These are phyloP conservation scores for Hexactinellida sp. DNA, from an alignment of 37 sponge, comb jelly and placozoan species.

Conservation along the genomic window DNA sequence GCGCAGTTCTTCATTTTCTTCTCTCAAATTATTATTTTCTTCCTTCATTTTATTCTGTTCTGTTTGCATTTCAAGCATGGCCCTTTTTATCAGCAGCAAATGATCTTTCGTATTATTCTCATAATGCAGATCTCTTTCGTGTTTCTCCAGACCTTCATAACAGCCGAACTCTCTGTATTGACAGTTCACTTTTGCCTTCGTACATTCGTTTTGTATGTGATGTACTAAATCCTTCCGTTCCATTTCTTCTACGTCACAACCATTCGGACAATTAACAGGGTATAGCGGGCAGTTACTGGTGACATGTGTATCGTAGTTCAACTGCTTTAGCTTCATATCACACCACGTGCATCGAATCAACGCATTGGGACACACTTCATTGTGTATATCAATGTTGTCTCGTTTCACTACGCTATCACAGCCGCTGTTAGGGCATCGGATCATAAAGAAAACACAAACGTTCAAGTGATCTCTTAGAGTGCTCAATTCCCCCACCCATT, in stretches of 20 bases:
- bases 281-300: neutral
- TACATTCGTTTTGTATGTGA: neutral
- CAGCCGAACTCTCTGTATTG: constrained; percentile 4
- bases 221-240: neutral
- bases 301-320: constrained; percentile 2
- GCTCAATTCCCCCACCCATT: neutral
- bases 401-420: constrained; percentile 12
- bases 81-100: neutral
- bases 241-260: constrained; percentile 5
- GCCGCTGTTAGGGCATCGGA: neutral
- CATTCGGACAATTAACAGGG: constrained; percentile 3
- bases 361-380: constrained; percentile 1
- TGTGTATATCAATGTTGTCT: neutral
- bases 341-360: neutral
- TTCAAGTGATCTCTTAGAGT: neutral
- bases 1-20: neutral
- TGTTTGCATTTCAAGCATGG: neutral
- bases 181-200: neutral
- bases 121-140: neutral
- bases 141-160: neutral
- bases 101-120: neutral
- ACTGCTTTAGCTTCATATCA: neutral
- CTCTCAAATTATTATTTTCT: neutral
- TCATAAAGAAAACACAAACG: neutral
- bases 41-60: neutral